Conservation (phyloP, 2,797 vertebrate species). For the Pygocentrus nattereri region DNA sequence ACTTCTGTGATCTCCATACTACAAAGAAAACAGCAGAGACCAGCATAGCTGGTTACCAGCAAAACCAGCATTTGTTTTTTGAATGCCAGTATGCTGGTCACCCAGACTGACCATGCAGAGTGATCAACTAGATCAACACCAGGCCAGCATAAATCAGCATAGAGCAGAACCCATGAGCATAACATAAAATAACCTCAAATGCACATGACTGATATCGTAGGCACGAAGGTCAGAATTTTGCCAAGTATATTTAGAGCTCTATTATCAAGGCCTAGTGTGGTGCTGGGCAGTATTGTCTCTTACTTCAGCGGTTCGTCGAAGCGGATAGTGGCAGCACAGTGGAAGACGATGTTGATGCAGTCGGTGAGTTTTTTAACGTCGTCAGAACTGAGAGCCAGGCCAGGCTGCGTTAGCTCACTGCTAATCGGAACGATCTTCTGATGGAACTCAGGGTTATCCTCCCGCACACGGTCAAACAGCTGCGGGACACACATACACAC, state of each 20-base stretch:
- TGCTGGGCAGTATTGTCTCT: constrained; percentile 10
- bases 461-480: constrained; percentile 92
- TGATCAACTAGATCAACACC: too few species aligned
- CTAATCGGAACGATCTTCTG: constrained; percentile 91
- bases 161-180: too few species aligned
- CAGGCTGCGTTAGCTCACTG: constrained; percentile 90
- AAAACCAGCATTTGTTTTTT: too few species aligned
- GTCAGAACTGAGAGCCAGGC: constrained; percentile 88
- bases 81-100: too few species aligned
- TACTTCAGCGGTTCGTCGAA: constrained; percentile 87
- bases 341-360: constrained; percentile 84
- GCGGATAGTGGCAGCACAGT: constrained; percentile 88
- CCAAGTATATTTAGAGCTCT: not conserved
- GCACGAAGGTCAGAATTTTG: too few species aligned
- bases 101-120: too few species aligned
- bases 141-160: too few species aligned
- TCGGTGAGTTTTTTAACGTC: constrained; percentile 84
- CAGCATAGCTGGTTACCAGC: too few species aligned
- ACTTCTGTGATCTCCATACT: too few species aligned
- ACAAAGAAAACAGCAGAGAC: too few species aligned
- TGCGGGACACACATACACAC: constrained; percentile 68
- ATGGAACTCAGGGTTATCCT: constrained; percentile 88
- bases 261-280: not conserved
- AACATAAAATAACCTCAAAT: too few species aligned
- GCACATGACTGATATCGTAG: too few species aligned